Evolutionary conservation across 2,113 vertebrate species (phyloP).

Genomic region (Tragelaphus imberbis): DNA sequence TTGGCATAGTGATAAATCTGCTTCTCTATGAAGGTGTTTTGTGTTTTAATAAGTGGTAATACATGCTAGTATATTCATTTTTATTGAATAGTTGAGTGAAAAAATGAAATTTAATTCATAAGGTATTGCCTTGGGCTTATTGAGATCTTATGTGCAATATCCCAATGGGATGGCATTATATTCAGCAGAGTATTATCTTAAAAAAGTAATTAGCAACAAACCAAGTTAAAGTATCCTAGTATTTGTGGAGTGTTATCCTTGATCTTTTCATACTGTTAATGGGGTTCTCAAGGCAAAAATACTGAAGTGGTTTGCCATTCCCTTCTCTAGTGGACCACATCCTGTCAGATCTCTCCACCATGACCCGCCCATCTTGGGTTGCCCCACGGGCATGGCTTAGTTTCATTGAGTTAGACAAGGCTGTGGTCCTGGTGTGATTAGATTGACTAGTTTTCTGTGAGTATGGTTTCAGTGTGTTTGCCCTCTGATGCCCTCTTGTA

Average conservation of each 20-base stretch:
- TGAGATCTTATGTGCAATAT: slow-evolving; percentile 59
- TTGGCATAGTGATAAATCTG: slow-evolving; percentile 73
- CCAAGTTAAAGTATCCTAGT: neutral
- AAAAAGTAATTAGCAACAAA: neutral
- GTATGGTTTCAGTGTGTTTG: no score
- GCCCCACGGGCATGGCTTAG: no score
- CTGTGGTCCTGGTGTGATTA: no score
- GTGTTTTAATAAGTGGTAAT: slow-evolving; percentile 71
- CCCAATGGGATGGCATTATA: neutral
- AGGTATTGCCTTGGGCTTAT: slow-evolving; percentile 52
- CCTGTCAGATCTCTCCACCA: no score
- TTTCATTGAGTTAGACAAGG: no score
- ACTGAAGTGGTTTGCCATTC: no score
- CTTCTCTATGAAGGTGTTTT: slow-evolving; percentile 65
- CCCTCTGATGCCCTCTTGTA: no score
- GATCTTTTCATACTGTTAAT: neutral
- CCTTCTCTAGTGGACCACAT: no score
- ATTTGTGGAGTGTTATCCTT: neutral
- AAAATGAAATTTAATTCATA: slow-evolving; percentile 60
- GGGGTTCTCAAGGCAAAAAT: no score
- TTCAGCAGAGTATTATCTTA: slow-evolving; percentile 2
- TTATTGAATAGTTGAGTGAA: slow-evolving; percentile 62
- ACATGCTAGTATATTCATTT: slow-evolving; percentile 61
- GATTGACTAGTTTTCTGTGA: no score
- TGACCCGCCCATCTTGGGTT: no score